These are phyloP conservation scores for Ericerus pela DNA, from an alignment of 1,140 invertebrate species.

Conservation along the genomic window DNA sequence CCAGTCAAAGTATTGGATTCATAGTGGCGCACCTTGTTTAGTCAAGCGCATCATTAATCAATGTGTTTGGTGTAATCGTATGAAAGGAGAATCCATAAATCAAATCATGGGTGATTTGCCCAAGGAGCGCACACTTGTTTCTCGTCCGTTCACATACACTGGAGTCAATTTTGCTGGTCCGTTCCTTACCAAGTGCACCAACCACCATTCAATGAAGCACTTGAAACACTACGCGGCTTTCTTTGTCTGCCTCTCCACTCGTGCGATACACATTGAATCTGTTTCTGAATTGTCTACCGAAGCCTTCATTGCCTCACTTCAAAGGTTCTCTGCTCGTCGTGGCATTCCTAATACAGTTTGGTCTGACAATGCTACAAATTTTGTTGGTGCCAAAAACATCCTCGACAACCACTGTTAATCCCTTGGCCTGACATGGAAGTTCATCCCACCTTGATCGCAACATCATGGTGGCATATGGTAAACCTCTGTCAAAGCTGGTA, in stretches of 20 bases:
- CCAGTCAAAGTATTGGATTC: slow-evolving; percentile 15
- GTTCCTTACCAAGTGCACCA: background rate
- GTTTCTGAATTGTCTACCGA: slow-evolving; percentile 22
- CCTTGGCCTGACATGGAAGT: slow-evolving; percentile 1
- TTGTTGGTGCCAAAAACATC: slow-evolving; percentile 18
- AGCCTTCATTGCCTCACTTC: slow-evolving; percentile 24
- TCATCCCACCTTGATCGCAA: background rate
- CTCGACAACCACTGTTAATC: slow-evolving; percentile 2
- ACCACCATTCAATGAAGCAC: background rate
- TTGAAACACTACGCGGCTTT: slow-evolving; percentile 17
- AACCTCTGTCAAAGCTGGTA: slow-evolving; percentile 22
- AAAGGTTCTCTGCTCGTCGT: slow-evolving; percentile 28
- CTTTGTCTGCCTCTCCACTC: slow-evolving; percentile 24
- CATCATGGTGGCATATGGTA: slow-evolving; percentile 22
- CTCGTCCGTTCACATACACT: slow-evolving; percentile 15
- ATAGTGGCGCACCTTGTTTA: background rate
- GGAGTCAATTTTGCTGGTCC: slow-evolving; percentile 22
- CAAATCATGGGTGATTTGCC: slow-evolving; percentile 21
- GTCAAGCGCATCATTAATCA: slow-evolving; percentile 4
- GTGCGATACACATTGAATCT: slow-evolving; percentile 25
- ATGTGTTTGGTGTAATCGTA: slow-evolving; percentile 17
- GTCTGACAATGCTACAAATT: slow-evolving; percentile 18
- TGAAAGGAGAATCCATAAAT: slow-evolving; percentile 9
- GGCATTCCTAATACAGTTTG: slow-evolving; percentile 8
- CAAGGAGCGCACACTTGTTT: slow-evolving; percentile 14